Base-by-base conservation (phyloP, 2,888 invertebrate genomes). In the Andrena haemorrhoa region DNA sequence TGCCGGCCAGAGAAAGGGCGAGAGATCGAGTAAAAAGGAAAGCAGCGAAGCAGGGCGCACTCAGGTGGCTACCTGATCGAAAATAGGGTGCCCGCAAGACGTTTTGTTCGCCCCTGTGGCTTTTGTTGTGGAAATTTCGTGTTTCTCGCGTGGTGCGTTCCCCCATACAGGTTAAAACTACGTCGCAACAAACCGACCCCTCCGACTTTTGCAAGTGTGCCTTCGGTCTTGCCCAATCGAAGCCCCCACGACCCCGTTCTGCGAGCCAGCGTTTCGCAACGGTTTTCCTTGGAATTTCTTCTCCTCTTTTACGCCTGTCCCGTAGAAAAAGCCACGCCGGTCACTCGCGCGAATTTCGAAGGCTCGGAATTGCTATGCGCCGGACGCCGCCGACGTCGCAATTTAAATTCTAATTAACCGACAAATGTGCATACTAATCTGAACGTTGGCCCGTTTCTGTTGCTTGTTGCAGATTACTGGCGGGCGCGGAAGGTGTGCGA, bases 101-200 rank as follows among this genome's bases (percentile, higher is more conserved):
- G 88, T 89, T 91, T 90, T 88, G 88, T 89, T 78, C 82, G 77
- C 74, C 63, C 41, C 33, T 68, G 31, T 49, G 69, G 78, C 75
- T 88, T 90, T 92, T 92, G 91, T 92, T 90, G 91, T 91, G 90
- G 89, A 90, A 92, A 92, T 92, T 91, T 89, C 78, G 77, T 89
- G 87, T 88, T 87, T 90, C 90, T 87, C 75, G 75, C 73, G 66
- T 63, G 61, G 35, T 26, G 66, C 61, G 1, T 51, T 35, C 78
- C 81, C 77, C 76, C 70, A 74, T 63, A 63, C 88, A 85, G 86
- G 88, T 90, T 90, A 87, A 41, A 70, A 63, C 83, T 69, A 58
- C 79, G 73, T 79, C 82, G 82, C 69, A 68, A 82, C 76, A 81
- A 87, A 75, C 75, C 82, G 85, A 86, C 84, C 86, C 85, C 75